Conservation (phyloP, 2,797 vertebrate species). For the Tokudaia tokunoshimensis region DNA sequence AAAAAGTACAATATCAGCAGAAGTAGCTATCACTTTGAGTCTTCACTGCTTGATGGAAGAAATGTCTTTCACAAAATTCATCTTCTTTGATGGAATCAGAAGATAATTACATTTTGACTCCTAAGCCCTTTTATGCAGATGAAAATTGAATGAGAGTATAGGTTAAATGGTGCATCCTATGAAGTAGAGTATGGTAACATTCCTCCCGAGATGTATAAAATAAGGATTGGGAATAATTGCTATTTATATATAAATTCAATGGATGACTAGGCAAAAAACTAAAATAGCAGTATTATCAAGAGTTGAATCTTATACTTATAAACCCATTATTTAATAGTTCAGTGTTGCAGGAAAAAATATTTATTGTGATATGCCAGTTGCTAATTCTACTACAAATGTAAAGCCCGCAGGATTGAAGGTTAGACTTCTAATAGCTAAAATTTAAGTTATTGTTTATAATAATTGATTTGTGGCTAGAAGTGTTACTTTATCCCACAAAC, state of each 20-base stretch:
- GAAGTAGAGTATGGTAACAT: neutral
- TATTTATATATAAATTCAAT: neutral
- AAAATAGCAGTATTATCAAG: neutral
- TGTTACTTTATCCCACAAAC: neutral
- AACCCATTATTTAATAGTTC: neutral
- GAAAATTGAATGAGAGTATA: neutral
- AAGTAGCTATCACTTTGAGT: neutral
- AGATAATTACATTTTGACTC: slow-evolving; percentile 17
- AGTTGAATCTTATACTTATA: neutral
- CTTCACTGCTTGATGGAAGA: neutral
- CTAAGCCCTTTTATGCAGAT: neutral
- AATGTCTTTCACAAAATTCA: neutral
- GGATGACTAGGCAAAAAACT: neutral
- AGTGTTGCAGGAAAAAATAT: neutral
- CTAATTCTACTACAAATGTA: neutral
- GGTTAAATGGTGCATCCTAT: neutral
- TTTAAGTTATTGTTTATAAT: slow-evolving; percentile 5
- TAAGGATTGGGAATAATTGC: neutral
- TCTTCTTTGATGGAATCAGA: neutral
- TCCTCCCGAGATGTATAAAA: neutral
- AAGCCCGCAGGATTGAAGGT: neutral
- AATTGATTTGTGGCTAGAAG: neutral
- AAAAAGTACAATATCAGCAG: neutral
- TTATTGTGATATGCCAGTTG: neutral
- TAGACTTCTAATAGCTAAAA: neutral